These are phyloP conservation scores for Dermolepida albohirtum DNA, from an alignment of 2,888 invertebrate species.

Conservation along the genomic window DNA sequence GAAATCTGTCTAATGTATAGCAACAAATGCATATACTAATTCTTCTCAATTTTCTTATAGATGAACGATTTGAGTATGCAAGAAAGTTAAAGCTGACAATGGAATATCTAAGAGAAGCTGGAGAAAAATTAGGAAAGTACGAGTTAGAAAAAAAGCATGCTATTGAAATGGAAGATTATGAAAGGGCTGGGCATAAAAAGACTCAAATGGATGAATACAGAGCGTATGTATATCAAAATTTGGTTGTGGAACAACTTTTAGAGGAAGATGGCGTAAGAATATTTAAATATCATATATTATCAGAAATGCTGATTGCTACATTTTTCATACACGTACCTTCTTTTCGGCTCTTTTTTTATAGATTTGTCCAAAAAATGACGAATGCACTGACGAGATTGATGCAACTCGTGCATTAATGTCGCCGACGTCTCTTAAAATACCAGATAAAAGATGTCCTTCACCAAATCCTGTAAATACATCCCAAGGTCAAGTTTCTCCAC, in stretches of 20 bases:
- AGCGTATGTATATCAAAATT: slow-evolving; percentile 78
- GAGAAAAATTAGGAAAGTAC: slow-evolving; percentile 90
- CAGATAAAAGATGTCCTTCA: slow-evolving; percentile 65
- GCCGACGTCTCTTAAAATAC: slow-evolving; percentile 60
- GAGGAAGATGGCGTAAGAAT: slow-evolving; percentile 80
- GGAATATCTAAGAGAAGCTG: slow-evolving; percentile 84
- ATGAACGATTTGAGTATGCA: slow-evolving; percentile 94
- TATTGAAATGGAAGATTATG: slow-evolving; percentile 92
- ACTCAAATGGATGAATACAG: slow-evolving; percentile 90
- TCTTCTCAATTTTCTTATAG: slow-evolving; percentile 64
- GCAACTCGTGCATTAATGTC: slow-evolving; percentile 58
- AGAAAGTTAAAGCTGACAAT: slow-evolving; percentile 90
- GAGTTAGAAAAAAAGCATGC: slow-evolving; percentile 93
- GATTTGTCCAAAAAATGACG: slow-evolving; percentile 72
- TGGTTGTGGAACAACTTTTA: slow-evolving; percentile 81
- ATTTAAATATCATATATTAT: slow-evolving; percentile 11
- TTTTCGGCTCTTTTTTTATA: slow-evolving; percentile 53
- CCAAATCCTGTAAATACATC: slow-evolving; percentile 55
- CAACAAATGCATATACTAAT: too few relatives aligned
- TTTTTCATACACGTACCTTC: neutral
- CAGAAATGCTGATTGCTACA: neutral
- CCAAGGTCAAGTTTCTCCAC: slow-evolving; percentile 64
- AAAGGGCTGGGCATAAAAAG: slow-evolving; percentile 88
- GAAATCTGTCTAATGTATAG: too few relatives aligned
- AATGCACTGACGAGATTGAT: slow-evolving; percentile 69